Base-by-base conservation (phyloP, 2,888 invertebrate genomes). In the Sialis fuliginosa region DNA sequence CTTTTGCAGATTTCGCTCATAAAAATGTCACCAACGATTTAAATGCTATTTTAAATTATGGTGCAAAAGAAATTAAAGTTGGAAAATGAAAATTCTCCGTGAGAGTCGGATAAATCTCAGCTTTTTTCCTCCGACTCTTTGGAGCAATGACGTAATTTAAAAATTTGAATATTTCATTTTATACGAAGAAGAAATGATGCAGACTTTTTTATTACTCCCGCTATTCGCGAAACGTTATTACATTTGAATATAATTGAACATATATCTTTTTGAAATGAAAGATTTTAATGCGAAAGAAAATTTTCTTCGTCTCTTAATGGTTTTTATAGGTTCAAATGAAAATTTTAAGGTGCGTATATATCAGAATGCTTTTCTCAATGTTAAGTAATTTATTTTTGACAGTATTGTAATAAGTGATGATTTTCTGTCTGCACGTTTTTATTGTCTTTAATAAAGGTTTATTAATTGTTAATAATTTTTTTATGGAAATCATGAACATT, bases 21-120 rank as follows among this genome's bases (percentile, higher is more conserved):
- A 60, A 60, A 60, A 60, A 60, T 57, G 61, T 60, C 60, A 57
- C 51, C 54, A 54, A 57, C 59, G 57, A 59, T 60, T 60, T 59
- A 57, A 60, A 61, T 59, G 58, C 56, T 10, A 10, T 44, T 45
- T n/a, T 10, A 39, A 45, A 45, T 45, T 45, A 39, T 45, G n/a
- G 9, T 44, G 45, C 40, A n/a, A 44, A 44, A 44, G 44, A 44
- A 44, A 44, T 44, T 44, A 44, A 44, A 44, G 13, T 44, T 44
- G 5, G 44, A 13, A 35, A 44, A 44, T 44, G 44, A 13, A n/a
- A 31, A 42, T 10, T 6, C 42, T 13, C 42, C 8, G 30, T 9
- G 37, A 37, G 37, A 37, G 37, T 37, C 37, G 12, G 7, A n/a
- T 37, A 22, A 22, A 22, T 22, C 22, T 22, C 22, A 22, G 22